phyloP scores from a whole-genome alignment of 30 jellyfish, hydroid and myxozoan genomes.

The Pseudorhiza aurosa region DNA sequence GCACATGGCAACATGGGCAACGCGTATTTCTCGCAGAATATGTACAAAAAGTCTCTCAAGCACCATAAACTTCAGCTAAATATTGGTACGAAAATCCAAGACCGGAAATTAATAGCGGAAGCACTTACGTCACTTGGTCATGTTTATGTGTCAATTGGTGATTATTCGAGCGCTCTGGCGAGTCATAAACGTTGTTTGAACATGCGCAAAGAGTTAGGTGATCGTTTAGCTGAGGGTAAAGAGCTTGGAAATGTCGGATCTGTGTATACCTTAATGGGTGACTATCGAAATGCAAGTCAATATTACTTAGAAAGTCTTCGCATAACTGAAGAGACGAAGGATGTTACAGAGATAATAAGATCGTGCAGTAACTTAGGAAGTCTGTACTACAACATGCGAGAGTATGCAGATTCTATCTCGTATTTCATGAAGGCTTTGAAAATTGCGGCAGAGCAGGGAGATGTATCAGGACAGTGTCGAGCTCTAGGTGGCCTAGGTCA shows the following conservation, averaged over 20 bases:
- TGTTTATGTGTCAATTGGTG: slow-evolving; percentile 82
- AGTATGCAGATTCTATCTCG: slow-evolving; percentile 67
- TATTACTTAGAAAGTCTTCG: slow-evolving; percentile 71
- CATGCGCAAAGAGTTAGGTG: slow-evolving; percentile 65
- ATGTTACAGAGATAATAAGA: slow-evolving; percentile 50
- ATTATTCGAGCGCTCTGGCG: slow-evolving; percentile 78
- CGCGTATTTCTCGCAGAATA: slow-evolving; percentile 81
- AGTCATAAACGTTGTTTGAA: slow-evolving; percentile 90
- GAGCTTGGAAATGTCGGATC: slow-evolving; percentile 94
- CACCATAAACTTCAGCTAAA: slow-evolving; percentile 83
- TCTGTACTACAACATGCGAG: slow-evolving; percentile 72
- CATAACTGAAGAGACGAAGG: slow-evolving; percentile 55
- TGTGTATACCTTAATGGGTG: slow-evolving; percentile 89
- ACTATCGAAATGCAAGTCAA: slow-evolving; percentile 78
- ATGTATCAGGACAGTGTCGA: slow-evolving; percentile 66
- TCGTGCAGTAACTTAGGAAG: slow-evolving; percentile 80
- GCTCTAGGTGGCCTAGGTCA: slow-evolving; percentile 93
- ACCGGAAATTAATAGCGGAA: slow-evolving; percentile 52
- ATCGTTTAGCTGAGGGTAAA: slow-evolving; percentile 75
- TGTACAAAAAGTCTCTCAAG: slow-evolving; percentile 78
- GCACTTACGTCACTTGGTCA: slow-evolving; percentile 97
- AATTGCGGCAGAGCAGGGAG: slow-evolving; percentile 45
- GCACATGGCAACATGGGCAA: slow-evolving; percentile 97
- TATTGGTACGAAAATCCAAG: slow-evolving; percentile 66
- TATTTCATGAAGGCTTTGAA: slow-evolving; percentile 73